Evolutionary conservation across 2,888 invertebrate genomes (phyloP).

Genomic region (Aspidiotus destructor): DNA sequence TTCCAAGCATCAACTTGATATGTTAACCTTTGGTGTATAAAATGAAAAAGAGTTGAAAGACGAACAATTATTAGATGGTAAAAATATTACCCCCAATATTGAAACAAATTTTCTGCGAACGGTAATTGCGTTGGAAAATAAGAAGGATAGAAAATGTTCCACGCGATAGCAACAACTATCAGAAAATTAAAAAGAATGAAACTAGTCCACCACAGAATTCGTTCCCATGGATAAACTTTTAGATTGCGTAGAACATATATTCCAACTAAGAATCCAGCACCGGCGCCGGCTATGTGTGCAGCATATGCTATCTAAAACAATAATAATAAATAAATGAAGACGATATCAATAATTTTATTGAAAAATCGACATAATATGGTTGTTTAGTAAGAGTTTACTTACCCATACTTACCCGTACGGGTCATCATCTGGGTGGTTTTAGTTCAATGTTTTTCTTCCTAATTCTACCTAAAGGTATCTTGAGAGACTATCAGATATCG

Average conservation of each 20-base stretch:
- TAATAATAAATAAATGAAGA: neutral
- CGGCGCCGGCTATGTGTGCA: conserved; percentile 84
- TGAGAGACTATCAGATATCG: too few species aligned
- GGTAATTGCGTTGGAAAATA: conserved; percentile 44
- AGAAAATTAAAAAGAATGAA: conserved; percentile 59
- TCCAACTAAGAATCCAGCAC: conserved; percentile 76
- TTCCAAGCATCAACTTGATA: too few species aligned
- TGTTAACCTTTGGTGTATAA: too few species aligned
- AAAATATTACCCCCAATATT: neutral
- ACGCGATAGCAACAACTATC: conserved; percentile 61
- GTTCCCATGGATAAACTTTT: conserved; percentile 69
- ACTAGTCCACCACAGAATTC: conserved; percentile 69
- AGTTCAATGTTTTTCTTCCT: too few species aligned
- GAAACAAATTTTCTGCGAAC: neutral
- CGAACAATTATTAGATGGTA: too few species aligned
- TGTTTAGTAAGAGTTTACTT: too few species aligned
- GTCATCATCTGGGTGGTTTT: too few species aligned
- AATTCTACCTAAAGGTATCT: too few species aligned
- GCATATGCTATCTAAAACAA: conserved; percentile 69
- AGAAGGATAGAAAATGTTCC: conserved; percentile 58
- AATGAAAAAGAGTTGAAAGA: too few species aligned
- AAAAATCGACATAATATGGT: neutral
- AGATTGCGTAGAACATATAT: conserved; percentile 76
- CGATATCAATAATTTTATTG: neutral
- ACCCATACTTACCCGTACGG: too few species aligned